Conservation (phyloP, 2,113 vertebrate species). For the Pygathrix nemaeus region DNA sequence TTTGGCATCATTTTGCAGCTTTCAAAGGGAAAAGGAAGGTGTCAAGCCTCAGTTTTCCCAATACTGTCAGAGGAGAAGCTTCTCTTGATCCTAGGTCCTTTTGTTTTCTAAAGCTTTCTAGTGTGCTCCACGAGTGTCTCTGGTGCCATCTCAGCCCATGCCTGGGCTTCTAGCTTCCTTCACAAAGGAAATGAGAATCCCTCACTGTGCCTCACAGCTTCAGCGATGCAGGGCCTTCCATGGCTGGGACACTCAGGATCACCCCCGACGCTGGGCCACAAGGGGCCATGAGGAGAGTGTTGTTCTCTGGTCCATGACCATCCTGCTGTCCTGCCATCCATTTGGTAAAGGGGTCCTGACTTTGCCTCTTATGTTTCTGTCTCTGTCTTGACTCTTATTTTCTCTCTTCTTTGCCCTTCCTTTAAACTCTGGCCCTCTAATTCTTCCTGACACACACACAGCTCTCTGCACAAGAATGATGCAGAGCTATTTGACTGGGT, state of each 20-base stretch:
- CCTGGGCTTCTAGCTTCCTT: not conserved
- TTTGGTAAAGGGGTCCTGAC: no score
- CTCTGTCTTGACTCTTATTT: not conserved
- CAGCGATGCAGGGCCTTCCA: fast-evolving
- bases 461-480: not conserved
- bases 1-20: not conserved
- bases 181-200: not conserved
- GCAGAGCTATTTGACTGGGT: not conserved
- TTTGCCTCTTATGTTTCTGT: not conserved
- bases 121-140: not conserved
- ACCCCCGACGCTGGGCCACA: not conserved
- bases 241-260: not conserved
- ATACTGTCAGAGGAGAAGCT: not conserved
- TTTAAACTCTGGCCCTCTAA: not conserved
- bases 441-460: not conserved
- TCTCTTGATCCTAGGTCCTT: not conserved
- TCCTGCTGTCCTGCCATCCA: not conserved
- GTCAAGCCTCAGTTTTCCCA: not conserved
- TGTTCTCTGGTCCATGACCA: not conserved
- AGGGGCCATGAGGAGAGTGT: not conserved
- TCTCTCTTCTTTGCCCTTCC: not conserved
- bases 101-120: not conserved
- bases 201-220: not conserved
- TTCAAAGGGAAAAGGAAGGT: not conserved
- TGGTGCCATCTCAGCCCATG: not conserved